Conservation (phyloP, 2,888 invertebrate genomes). For the Agrotis puta region DNA sequence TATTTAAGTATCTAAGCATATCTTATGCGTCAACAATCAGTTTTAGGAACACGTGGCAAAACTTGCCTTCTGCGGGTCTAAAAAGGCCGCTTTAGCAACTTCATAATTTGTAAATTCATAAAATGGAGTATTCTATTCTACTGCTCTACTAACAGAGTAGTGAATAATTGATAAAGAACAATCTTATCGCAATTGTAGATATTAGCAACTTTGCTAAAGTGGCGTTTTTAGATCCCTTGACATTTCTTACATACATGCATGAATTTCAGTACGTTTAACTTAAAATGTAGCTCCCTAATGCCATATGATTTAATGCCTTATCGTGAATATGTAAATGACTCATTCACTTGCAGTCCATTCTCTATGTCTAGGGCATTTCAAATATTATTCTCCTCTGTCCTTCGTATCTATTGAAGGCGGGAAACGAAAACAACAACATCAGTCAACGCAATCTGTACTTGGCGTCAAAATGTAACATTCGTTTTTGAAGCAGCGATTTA, state of each 20-base stretch:
- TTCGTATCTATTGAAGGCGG: neutral
- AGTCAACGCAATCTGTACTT: conserved; percentile 24
- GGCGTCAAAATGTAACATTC: conserved; percentile 31
- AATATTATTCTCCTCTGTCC: neutral
- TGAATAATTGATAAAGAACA: too few species aligned
- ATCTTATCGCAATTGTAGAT: too few species aligned
- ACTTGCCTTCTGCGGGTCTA: neutral
- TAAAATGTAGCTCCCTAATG: neutral
- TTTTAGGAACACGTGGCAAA: conserved; percentile 29
- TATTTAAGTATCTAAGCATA: too few species aligned
- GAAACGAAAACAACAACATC: conserved; percentile 16
- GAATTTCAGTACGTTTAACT: neutral
- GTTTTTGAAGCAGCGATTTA: too few species aligned
- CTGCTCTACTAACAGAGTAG: too few species aligned
- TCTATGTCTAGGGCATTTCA: too few species aligned
- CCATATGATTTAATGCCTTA: neutral
- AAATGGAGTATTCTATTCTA: too few species aligned
- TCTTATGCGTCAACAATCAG: neutral
- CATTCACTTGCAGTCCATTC: too few species aligned
- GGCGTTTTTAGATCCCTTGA: too few species aligned
- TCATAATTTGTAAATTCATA: too few species aligned
- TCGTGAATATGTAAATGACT: neutral
- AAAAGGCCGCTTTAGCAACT: too few species aligned
- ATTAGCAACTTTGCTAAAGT: too few species aligned
- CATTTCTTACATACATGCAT: neutral